A percentile compares a stretch with the other conserved stretches of the same genome.
Evolutionary conservation across 2,797 vertebrate genomes (phyloP).

Genomic region (Eremophila alpestris): DNA sequence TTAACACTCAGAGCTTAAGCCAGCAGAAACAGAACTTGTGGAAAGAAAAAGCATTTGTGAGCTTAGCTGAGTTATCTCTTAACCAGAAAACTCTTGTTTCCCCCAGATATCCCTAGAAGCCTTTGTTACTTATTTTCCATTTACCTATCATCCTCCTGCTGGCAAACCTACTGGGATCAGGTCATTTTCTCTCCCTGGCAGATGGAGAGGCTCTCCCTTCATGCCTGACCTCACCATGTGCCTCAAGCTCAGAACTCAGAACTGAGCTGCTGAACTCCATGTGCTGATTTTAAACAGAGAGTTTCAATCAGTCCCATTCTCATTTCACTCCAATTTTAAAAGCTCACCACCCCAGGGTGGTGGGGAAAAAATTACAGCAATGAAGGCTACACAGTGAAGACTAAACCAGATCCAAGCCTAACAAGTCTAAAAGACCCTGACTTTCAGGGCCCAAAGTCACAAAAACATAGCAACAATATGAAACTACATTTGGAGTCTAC

Average conservation of each 20-base stretch:
- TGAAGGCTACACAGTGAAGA: neutral
- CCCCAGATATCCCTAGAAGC: neutral
- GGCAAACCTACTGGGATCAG: neutral
- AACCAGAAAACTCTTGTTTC: neutral
- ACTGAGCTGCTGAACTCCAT: neutral
- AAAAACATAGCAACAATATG: neutral
- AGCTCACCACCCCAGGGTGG: neutral
- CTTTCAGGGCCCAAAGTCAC: neutral
- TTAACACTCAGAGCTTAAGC: neutral
- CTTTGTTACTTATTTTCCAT: slow-evolving; percentile 6
- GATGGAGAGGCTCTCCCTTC: neutral
- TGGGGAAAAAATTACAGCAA: neutral
- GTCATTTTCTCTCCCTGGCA: neutral
- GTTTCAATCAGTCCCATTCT: neutral
- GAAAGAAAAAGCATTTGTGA: neutral
- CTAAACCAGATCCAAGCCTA: neutral
- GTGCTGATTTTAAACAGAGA: neutral
- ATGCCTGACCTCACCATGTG: neutral
- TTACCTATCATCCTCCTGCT: neutral
- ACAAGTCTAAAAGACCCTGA: neutral
- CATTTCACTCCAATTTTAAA: neutral
- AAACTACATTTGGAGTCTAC: neutral
- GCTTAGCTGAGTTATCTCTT: neutral
- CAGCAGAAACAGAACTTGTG: neutral
- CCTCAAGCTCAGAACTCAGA: neutral